A percentile compares a stretch with the other conserved stretches of the same genome.
phyloP scores from a whole-genome alignment of 1,140 invertebrate species.

The Pachypsylla venusta region DNA sequence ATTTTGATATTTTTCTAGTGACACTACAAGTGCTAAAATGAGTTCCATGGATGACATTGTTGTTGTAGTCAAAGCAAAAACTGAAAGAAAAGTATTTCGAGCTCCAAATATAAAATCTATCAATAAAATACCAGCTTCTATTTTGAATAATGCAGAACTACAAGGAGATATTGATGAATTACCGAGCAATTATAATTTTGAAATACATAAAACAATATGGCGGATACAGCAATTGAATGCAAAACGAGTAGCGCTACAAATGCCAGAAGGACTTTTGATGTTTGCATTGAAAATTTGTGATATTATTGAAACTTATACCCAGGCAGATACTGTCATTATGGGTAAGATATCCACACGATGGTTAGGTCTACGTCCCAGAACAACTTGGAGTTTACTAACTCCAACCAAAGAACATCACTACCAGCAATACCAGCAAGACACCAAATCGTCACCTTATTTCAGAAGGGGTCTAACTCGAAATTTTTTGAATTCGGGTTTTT shows the following conservation, averaged over 20 bases:
- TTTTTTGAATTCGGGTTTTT: too few species aligned
- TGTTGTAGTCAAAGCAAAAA: conserved; percentile 59
- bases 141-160: conserved; percentile 62
- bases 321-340: conserved; percentile 91
- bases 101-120: conserved; percentile 42
- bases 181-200: conserved; percentile 96
- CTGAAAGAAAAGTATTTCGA: conserved; percentile 58
- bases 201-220: conserved; percentile 97
- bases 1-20: too few species aligned
- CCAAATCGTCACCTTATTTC: too few species aligned
- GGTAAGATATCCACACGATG: too few species aligned
- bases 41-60: conserved; percentile 21
- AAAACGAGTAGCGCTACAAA: conserved; percentile 85
- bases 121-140: conserved; percentile 70
- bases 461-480: too few species aligned
- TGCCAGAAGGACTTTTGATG: conserved; percentile 88
- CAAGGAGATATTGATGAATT: conserved; percentile 55
- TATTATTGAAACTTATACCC: conserved; percentile 86
- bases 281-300: conserved; percentile 88
- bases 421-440: too few species aligned
- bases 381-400: too few species aligned
- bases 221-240: conserved; percentile 65
- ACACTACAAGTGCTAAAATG: too few species aligned
- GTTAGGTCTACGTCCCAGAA: too few species aligned
- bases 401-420: too few species aligned